These are phyloP conservation scores for Dendrolimus punctatus DNA, from an alignment of 1,140 invertebrate species.

Conservation along the genomic window DNA sequence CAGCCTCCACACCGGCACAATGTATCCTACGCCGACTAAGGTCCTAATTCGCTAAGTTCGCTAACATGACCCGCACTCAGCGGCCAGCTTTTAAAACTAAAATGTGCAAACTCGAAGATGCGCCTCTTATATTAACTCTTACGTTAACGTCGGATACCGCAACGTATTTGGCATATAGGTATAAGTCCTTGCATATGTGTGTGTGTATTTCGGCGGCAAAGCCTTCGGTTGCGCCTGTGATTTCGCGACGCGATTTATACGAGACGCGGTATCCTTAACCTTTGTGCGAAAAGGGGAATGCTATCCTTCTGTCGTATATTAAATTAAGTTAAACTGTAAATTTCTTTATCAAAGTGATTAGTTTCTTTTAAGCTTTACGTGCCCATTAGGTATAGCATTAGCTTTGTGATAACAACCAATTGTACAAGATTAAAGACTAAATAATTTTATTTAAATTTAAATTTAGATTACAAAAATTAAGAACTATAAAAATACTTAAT, in stretches of 20 bases:
- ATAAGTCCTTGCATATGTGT: conserved; percentile 27
- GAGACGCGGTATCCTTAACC: conserved; percentile 6
- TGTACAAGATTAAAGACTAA: too few species aligned
- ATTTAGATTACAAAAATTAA: too few species aligned
- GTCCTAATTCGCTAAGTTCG: conserved; percentile 39
- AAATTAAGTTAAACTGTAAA: too few species aligned
- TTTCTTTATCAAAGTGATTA: too few species aligned
- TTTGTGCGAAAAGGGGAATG: neutral
- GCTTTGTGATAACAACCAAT: too few species aligned
- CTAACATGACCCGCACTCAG: conserved; percentile 58
- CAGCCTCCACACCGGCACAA: conserved; percentile 25
- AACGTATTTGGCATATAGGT: conserved; percentile 61
- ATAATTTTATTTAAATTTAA: too few species aligned
- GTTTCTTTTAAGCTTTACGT: too few species aligned
- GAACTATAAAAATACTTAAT: too few species aligned
- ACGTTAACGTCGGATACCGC: conserved; percentile 61
- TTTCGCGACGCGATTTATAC: conserved; percentile 8
- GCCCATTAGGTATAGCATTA: too few species aligned
- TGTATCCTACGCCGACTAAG: conserved; percentile 31
- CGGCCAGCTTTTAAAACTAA: conserved; percentile 62
- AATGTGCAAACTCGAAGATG: conserved; percentile 67
- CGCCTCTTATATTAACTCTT: conserved; percentile 69
- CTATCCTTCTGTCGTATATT: too few species aligned
- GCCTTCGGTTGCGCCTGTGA: conserved; percentile 16
- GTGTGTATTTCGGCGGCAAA: conserved; percentile 48